Evolutionary conservation across 2,888 invertebrate genomes (phyloP), one percentile per base, ranked within the genome.

Genomic region (Phytoseiulus persimilis): DNA sequence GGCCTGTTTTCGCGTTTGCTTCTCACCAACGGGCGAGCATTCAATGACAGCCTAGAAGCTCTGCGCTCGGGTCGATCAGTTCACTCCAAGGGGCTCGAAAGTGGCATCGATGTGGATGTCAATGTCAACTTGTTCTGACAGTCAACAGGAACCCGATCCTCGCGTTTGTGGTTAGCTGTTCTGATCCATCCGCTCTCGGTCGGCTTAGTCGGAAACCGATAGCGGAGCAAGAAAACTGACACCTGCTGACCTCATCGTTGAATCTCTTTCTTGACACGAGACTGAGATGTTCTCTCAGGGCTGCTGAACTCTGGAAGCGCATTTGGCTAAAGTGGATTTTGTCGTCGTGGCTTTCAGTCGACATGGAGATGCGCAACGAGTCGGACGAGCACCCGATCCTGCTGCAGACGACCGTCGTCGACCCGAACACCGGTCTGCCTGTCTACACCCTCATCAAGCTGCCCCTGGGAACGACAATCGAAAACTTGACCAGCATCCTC

Each of bases 281-380:
- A 28, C 65, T 23, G 65, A 23, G 28, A 65, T 65, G 18, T 65
- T 65, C 65, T 14, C 14, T 23, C 65, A 23, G 65, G 65, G 65
- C 65, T 65, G 65, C 18, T 65, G 65, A 65, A 65, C 65, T 65
- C 65, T 14, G 28, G 18, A 65, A 23, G 65, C 65, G 18, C 65
- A 65, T 65, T 28, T 14, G 28, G 65, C 28, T 65, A 65, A 65
- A 65, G 23, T 65, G 5, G 65, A 65, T 65, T 65, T 65, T 65
- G 65, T 65, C 18, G 11, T 65, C 18, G 65, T 87, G 87, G 31
- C 32, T 87, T 87, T n/a, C 31, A 33, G 45, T 33, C n/a, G 87
- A 87, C 11, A 87, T 87, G 87, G 87, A 87, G 87, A 39, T 23
- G 39, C 87, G 87, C 87, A n/a, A 87, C 39, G 39, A 33, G 87